phyloP scores from a whole-genome alignment of 2,888 invertebrate genomes.

The Pantelozetes paolii region DNA sequence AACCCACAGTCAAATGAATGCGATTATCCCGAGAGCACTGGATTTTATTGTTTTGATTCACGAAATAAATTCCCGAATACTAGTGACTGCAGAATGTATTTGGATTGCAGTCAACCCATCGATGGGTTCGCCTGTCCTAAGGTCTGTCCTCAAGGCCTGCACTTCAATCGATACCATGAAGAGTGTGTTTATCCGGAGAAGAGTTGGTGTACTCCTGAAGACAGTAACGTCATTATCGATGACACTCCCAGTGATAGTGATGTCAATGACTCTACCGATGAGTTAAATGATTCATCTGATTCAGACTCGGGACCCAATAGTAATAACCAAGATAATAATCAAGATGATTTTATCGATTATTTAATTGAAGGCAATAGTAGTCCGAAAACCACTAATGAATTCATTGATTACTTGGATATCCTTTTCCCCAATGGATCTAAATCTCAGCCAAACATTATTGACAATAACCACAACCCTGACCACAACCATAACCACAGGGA shows the following conservation, averaged over 20 bases:
- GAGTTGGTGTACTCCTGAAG: neutral
- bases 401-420: too few relatives aligned
- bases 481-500: too few relatives aligned
- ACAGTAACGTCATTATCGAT: neutral
- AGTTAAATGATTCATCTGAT: too few relatives aligned
- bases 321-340: neutral
- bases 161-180: constrained; percentile 2
- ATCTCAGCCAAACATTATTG: too few relatives aligned
- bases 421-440: too few relatives aligned
- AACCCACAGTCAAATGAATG: neutral
- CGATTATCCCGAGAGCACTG: neutral
- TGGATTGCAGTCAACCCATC: neutral
- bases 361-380: too few relatives aligned
- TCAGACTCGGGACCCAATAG: too few relatives aligned
- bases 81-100: constrained; percentile 4
- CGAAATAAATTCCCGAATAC: constrained; percentile 6
- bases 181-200: constrained; percentile 6
- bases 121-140: constrained; percentile 2
- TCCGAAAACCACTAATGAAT: too few relatives aligned
- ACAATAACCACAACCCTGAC: too few relatives aligned
- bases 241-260: neutral
- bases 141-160: neutral
- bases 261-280: neutral
- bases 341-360: neutral
- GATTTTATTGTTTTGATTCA: neutral